Evolutionary conservation across 2,113 vertebrate species (phyloP).

Genomic region (Arizona elegans): DNA sequence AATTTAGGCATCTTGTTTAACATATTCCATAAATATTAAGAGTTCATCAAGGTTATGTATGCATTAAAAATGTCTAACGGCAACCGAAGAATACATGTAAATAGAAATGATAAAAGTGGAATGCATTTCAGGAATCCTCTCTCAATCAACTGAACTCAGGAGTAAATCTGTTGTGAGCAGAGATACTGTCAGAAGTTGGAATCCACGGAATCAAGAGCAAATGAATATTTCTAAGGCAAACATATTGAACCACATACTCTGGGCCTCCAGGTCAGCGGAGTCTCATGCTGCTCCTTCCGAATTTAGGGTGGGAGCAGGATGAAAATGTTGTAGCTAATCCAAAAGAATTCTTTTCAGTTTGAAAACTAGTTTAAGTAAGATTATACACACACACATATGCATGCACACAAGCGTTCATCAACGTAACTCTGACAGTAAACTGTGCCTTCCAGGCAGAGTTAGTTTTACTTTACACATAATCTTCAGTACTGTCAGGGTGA

Average conservation of each 20-base stretch:
- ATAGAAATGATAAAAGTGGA: neutral
- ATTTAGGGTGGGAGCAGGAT: neutral
- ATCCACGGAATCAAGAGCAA: neutral
- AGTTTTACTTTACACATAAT: conserved; percentile 22
- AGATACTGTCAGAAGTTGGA: neutral
- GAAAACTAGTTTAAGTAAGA: conserved; percentile 2
- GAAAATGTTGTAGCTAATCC: conserved; percentile 9
- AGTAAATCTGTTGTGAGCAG: neutral
- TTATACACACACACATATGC: neutral
- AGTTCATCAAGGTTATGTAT: neutral
- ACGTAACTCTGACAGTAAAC: conserved; percentile 30
- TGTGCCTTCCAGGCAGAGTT: conserved; percentile 16
- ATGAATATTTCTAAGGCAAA: neutral
- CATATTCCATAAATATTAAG: conserved; percentile 30
- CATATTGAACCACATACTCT: neutral
- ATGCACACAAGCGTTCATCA: neutral
- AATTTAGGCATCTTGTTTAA: neutral
- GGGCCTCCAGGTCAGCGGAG: neutral
- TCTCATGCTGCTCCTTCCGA: neutral
- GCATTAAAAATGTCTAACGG: neutral
- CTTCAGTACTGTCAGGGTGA: conserved; percentile 35
- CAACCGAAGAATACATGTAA: neutral
- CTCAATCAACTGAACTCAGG: neutral
- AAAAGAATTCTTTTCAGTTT: conserved; percentile 17
- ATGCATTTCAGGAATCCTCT: conserved; percentile 3